Percentiles rank a stretch among this genome's conserved stretches.
These are phyloP conservation scores for Poecilus cupreus DNA, from an alignment of 2,888 invertebrate genomes.

Conservation along the genomic window DNA sequence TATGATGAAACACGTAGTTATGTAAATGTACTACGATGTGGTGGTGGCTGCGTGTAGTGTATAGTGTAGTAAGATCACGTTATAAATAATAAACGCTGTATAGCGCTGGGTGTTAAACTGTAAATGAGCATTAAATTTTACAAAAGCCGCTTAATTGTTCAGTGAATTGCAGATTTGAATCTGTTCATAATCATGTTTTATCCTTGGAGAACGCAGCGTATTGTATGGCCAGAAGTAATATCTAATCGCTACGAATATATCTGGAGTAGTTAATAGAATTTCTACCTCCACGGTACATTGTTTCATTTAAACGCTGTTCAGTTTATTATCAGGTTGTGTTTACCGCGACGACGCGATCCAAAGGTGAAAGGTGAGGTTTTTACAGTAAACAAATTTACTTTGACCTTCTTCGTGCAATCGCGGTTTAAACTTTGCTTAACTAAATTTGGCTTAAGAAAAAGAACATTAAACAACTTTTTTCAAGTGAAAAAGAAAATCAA, in stretches of 20 bases:
- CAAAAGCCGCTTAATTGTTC: constrained; percentile 47
- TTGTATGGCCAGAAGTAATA: constrained; percentile 2
- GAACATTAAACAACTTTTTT: constrained; percentile 28
- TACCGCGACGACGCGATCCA: not conserved
- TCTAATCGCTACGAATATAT: constrained; percentile 14
- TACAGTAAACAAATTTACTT: constrained; percentile 30
- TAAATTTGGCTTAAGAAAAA: constrained; percentile 36
- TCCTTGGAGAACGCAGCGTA: constrained; percentile 3
- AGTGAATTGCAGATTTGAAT: constrained; percentile 42
- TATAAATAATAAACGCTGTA: constrained; percentile 16
- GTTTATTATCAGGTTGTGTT: constrained; percentile 9
- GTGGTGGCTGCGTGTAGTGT: too few relatives aligned
- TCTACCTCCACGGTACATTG: not conserved
- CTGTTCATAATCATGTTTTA: constrained; percentile 32
- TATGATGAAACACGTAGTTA: constrained; percentile 17
- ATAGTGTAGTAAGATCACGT: not conserved
- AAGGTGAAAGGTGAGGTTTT: constrained; percentile 15
- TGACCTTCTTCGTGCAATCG: not conserved
- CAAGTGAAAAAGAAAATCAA: constrained; percentile 37
- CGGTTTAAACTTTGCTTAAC: constrained; percentile 29
- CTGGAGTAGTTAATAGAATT: constrained; percentile 22
- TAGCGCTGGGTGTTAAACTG: constrained; percentile 21
- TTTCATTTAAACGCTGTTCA: not conserved
- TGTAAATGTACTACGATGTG: constrained; percentile 5
- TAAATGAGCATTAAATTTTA: constrained; percentile 44